Evolutionary conservation across 2,888 invertebrate species (phyloP).

Genomic region (Thereva unica): DNA sequence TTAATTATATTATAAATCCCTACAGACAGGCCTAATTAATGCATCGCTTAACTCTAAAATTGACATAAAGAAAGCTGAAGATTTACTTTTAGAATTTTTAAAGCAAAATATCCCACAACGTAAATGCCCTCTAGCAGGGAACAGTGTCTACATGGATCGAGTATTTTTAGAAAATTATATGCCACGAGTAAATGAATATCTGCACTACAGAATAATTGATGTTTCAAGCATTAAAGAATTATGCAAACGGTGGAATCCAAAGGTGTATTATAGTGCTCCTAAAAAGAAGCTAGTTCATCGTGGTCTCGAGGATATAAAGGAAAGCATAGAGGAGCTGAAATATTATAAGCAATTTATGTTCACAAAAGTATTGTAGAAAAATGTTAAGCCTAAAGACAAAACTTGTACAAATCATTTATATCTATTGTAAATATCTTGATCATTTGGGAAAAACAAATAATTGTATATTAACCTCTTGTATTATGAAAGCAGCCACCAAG

Average conservation of each 20-base stretch:
- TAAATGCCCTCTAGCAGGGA: constrained; percentile 81
- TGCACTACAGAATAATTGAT: constrained; percentile 93
- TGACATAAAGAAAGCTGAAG: constrained; percentile 70
- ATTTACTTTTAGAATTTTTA: constrained; percentile 72
- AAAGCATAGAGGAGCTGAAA: constrained; percentile 81
- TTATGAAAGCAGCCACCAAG: too few relatives aligned
- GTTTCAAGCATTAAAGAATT: constrained; percentile 90
- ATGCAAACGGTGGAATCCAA: constrained; percentile 75
- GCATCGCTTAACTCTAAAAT: constrained; percentile 71
- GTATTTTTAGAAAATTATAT: constrained; percentile 80
- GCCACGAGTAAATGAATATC: constrained; percentile 74
- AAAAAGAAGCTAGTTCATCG: constrained; percentile 71
- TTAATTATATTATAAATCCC: constrained; percentile 60
- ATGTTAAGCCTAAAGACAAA: too few relatives aligned
- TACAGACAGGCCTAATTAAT: constrained; percentile 79
- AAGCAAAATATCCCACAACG: constrained; percentile 59
- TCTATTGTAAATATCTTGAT: too few relatives aligned
- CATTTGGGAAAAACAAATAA: too few relatives aligned
- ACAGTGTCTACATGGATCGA: constrained; percentile 84
- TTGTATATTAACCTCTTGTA: too few relatives aligned
- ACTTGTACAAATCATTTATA: too few relatives aligned
- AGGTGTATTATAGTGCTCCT: constrained; percentile 63
- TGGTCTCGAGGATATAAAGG: constrained; percentile 80
- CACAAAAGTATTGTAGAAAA: too few relatives aligned
- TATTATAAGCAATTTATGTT: constrained; percentile 66